Evolutionary conservation across 2,113 vertebrate genomes (phyloP).

Genomic region (Callocephalon fimbriatum): DNA sequence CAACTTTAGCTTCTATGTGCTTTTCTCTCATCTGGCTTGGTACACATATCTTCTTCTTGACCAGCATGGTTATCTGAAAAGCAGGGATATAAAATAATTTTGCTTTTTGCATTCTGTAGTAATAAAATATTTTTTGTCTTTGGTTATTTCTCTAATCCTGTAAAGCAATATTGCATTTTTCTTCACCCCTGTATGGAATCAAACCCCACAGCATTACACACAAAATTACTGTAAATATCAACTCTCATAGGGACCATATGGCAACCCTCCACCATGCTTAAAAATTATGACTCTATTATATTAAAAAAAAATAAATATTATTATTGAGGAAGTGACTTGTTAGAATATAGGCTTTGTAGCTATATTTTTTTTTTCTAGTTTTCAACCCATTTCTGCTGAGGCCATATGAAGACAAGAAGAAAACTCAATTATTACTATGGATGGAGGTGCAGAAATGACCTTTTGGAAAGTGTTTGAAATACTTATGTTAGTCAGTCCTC

Average conservation of each 20-base stretch:
- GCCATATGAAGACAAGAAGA: not conserved
- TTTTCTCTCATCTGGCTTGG: not conserved
- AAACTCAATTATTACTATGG: not conserved
- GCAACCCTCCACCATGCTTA: not conserved
- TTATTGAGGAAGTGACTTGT: not conserved
- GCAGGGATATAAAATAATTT: not conserved
- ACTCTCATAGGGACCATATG: not conserved
- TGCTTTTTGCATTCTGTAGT: not conserved
- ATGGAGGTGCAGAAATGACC: not conserved
- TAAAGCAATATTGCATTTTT: not conserved
- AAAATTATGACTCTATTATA: not conserved
- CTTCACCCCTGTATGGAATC: not conserved
- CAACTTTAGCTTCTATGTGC: not conserved
- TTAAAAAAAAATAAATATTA: not conserved
- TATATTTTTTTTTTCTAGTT: accelerated
- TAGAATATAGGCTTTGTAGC: not conserved
- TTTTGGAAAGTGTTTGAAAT: not conserved
- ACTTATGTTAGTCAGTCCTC: not conserved
- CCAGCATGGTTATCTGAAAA: not conserved
- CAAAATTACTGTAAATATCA: not conserved
- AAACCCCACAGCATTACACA: not conserved
- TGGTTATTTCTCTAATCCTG: not conserved
- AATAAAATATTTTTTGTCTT: not conserved
- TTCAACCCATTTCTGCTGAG: not conserved
- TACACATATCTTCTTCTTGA: not conserved